Conservation (phyloP, 2,888 invertebrate genomes). For the Prostheceraeus crozeri region DNA sequence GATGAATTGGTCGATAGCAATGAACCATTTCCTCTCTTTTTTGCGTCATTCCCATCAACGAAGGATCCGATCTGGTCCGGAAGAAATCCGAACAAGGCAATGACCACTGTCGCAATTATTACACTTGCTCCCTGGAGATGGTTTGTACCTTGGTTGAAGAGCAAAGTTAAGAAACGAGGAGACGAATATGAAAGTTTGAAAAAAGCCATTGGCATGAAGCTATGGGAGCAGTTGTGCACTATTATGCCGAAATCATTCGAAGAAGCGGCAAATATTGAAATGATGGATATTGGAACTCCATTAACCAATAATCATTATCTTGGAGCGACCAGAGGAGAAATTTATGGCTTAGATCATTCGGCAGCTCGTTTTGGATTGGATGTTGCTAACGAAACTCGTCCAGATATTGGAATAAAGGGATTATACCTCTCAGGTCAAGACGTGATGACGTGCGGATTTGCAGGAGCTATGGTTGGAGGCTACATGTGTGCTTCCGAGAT, state of each 20-base stretch:
- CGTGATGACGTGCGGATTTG: conserved; percentile 50
- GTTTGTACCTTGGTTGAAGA: conserved; percentile 50
- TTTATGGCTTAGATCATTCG: conserved; percentile 50
- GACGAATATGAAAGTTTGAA: conserved; percentile 52
- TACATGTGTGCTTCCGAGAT: conserved; percentile 48
- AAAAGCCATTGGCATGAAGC: conserved; percentile 45
- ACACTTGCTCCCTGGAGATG: conserved; percentile 50
- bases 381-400: conserved; percentile 46
- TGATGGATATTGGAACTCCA: conserved; percentile 49
- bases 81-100: conserved; percentile 47
- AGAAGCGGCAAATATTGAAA: conserved; percentile 49
- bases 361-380: conserved; percentile 45
- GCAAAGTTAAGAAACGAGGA: conserved; percentile 49
- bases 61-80: conserved; percentile 54
- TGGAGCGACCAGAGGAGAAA: conserved; percentile 47
- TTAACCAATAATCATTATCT: conserved; percentile 50
- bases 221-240: conserved; percentile 46
- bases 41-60: conserved; percentile 55
- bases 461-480: conserved; percentile 50
- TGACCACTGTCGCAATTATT: conserved; percentile 46
- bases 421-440: conserved; percentile 55
- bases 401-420: conserved; percentile 53
- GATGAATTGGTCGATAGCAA: no score
- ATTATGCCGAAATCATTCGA: conserved; percentile 49
- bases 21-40: conserved; percentile 50